Evolutionary conservation across 2,888 invertebrate species (phyloP).

Genomic region (Zaprionus lineosus): DNA sequence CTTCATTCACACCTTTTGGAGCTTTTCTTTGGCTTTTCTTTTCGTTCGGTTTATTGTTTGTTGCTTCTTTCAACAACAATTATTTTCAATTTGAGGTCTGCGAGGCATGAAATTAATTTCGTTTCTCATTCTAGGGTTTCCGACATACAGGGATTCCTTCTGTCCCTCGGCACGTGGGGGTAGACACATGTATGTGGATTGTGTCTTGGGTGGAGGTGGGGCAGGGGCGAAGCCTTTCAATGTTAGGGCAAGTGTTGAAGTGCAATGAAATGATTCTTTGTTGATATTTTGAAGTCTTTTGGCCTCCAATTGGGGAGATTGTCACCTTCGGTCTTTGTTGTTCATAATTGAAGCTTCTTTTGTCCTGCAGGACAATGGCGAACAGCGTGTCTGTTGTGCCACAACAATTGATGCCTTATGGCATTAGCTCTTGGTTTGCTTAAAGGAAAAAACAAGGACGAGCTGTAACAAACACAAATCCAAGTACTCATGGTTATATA

Average conservation of each 20-base stretch:
- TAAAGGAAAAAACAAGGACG: no score
- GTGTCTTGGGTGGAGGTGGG: slow-evolving; percentile 9
- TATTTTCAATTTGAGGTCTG: slow-evolving; percentile 71
- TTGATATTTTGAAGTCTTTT: slow-evolving; percentile 45
- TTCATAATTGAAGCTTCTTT: slow-evolving; percentile 42
- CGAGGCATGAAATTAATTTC: slow-evolving; percentile 76
- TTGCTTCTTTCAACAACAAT: slow-evolving; percentile 54
- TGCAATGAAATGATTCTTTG: slow-evolving; percentile 48
- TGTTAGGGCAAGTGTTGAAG: slow-evolving; percentile 24
- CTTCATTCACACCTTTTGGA: slow-evolving; percentile 31
- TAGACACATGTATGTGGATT: no score
- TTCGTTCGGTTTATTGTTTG: slow-evolving; percentile 6
- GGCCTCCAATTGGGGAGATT: slow-evolving; percentile 14
- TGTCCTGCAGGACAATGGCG: slow-evolving; percentile 35
- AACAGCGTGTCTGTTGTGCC: neutral
- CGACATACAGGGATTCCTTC: no score
- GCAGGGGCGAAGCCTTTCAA: slow-evolving; percentile 8
- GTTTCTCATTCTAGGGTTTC: slow-evolving; percentile 32
- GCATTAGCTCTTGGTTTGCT: neutral
- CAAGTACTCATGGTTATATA: slow-evolving; percentile 30
- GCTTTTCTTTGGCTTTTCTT: slow-evolving; percentile 25
- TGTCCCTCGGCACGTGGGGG: no score
- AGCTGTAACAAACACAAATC: slow-evolving; percentile 8
- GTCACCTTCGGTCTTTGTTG: slow-evolving; percentile 29
- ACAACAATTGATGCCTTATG: slow-evolving; percentile 18